Evolutionary conservation across 2,888 invertebrate genomes (phyloP).

Genomic region (Dolichomitus sp.): DNA sequence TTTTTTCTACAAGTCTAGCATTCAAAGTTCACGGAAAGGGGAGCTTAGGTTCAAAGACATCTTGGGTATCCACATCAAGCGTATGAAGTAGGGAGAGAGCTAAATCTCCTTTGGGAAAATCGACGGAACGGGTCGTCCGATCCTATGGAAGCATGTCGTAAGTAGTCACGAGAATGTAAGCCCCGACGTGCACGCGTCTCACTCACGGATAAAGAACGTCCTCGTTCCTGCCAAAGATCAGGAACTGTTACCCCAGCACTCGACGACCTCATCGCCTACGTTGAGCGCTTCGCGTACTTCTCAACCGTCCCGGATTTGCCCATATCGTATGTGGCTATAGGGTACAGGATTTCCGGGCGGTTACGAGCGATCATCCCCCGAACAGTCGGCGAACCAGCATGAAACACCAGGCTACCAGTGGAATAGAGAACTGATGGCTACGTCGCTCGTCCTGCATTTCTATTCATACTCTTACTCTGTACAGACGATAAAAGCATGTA

Average conservation of each 20-base stretch:
- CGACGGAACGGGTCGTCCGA: conserved; percentile 3
- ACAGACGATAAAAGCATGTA: conserved; percentile 16
- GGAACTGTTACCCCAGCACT: conserved; percentile 18
- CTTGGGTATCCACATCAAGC: conserved; percentile 28
- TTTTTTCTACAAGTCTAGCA: neutral
- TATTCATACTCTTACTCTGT: neutral
- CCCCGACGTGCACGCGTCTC: conserved; percentile 15
- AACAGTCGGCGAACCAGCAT: conserved; percentile 9
- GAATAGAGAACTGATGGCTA: conserved; percentile 22
- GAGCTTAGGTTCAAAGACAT: conserved; percentile 5
- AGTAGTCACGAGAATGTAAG: conserved; percentile 28
- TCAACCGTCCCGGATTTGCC: conserved; percentile 31
- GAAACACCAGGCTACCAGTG: neutral
- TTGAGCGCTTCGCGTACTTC: neutral
- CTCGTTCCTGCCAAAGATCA: conserved; percentile 43
- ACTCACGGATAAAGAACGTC: conserved; percentile 34
- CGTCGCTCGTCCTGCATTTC: neutral
- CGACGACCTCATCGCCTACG: conserved; percentile 22
- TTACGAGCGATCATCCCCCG: conserved; percentile 53
- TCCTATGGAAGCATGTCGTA: conserved; percentile 3
- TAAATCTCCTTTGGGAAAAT: conserved; percentile 28
- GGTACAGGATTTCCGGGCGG: conserved; percentile 41
- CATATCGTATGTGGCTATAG: conserved; percentile 43
- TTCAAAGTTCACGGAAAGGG: neutral
- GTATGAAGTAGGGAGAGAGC: neutral